These are phyloP conservation scores for Drosophila hydei DNA, from an alignment of 1,140 invertebrate genomes.

Conservation along the genomic window DNA sequence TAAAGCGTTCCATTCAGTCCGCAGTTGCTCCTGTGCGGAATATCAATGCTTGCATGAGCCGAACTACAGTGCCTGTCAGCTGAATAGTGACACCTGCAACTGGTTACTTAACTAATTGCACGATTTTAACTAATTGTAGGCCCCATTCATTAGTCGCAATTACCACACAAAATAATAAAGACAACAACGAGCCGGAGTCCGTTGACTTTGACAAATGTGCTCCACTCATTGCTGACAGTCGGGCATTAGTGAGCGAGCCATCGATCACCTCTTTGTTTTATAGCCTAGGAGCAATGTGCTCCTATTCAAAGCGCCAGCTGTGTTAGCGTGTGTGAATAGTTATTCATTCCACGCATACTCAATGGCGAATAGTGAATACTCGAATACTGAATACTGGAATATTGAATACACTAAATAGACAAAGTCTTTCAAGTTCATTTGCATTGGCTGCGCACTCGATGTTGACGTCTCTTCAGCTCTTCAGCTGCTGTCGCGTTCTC, in stretches of 20 bases:
- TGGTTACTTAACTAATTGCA: conserved; percentile 3
- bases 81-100: not conserved
- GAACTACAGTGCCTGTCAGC: not conserved
- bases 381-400: conserved; percentile 2
- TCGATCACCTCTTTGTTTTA: conserved; percentile 51
- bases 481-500: conserved; percentile 37
- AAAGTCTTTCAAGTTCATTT: conserved; percentile 57
- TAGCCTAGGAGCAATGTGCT: conserved; percentile 29
- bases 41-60: not conserved
- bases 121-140: conserved; percentile 52
- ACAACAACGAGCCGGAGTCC: not conserved
- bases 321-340: conserved; percentile 13
- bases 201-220: conserved; percentile 69
- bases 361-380: conserved; percentile 3
- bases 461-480: not conserved
- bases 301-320: conserved; percentile 18
- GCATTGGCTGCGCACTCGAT: conserved; percentile 14
- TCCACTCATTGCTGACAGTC: conserved; percentile 45
- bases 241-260: conserved; percentile 50
- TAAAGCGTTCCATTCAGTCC: conserved; percentile 36
- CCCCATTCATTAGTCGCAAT: conserved; percentile 59
- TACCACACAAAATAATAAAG: conserved; percentile 43
- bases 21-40: conserved; percentile 3
- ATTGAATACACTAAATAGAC: conserved; percentile 6
- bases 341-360: not conserved